Percentiles rank a stretch among this genome's conserved stretches.
Conservation (phyloP, 2,888 invertebrate genomes). For the Alentia gelatinosa region DNA sequence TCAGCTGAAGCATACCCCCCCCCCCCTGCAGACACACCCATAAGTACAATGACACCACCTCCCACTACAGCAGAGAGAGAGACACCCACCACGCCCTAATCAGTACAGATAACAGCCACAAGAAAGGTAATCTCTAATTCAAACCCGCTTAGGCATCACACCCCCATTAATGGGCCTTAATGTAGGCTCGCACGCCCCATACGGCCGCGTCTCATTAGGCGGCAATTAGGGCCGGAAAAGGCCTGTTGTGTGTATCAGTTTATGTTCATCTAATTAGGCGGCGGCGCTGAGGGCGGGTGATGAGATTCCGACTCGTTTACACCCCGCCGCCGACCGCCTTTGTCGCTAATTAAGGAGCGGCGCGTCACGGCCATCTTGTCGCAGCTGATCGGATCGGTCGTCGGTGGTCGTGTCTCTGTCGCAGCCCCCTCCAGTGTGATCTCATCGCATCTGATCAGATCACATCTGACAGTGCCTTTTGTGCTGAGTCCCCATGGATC, state of each 20-base stretch:
- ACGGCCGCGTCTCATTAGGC: slow-evolving; percentile 29
- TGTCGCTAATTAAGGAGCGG: slow-evolving; percentile 16
- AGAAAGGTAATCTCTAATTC: slow-evolving; percentile 46
- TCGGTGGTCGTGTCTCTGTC: not conserved
- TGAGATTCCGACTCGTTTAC: slow-evolving; percentile 24
- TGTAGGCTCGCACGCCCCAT: not conserved
- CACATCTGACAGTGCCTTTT: not conserved
- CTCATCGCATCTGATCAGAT: not conserved
- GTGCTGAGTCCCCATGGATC: too few species aligned
- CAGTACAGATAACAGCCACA: slow-evolving; percentile 6
- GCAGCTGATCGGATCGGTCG: not conserved
- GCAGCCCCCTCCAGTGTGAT: not conserved
- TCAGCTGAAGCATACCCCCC: not conserved
- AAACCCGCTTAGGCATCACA: slow-evolving; percentile 32
- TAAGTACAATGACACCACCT: not conserved
- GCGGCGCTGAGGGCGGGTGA: not conserved
- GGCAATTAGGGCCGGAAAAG: slow-evolving; percentile 8
- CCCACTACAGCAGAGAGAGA: not conserved
- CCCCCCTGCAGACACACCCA: not conserved
- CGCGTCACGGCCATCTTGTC: not conserved
- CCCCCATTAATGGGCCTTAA: not conserved
- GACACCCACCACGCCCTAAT: not conserved
- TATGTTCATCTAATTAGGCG: slow-evolving; percentile 50
- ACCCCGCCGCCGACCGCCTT: not conserved
- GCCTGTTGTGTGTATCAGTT: slow-evolving; percentile 45